Evolutionary conservation across 2,797 vertebrate genomes (phyloP), one percentile per base, ranked within the genome.

Genomic region (Danionella dracula): DNA sequence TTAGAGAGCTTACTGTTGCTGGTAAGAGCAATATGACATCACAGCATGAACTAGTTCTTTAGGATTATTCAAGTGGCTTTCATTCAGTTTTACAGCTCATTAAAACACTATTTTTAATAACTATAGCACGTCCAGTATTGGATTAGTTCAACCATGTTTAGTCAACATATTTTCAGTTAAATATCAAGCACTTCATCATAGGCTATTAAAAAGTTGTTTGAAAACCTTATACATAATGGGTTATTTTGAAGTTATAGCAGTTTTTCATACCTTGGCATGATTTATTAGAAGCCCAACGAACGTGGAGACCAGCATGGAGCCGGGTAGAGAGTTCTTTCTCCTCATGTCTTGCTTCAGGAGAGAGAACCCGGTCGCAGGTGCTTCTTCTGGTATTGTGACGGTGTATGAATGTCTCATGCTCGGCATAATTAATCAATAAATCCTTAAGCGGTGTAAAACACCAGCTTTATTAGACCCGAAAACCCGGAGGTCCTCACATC

Each of bases 241-340:
- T n/a, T n/a, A n/a, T n/a, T n/a, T n/a, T n/a, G n/a, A n/a, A n/a
- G n/a, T n/a, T n/a, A n/a, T n/a, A 31, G 1, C 2, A 8, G 29
- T 23, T 23, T 13, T 7, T 61, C 77, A 76, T 91, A 96, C 94
- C 94, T 94, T 96, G 75, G 91, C 93, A 85, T 95, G 94, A 87
- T 95, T 93, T 71, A 96, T 93, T 70, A 96, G 89, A 20, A 96
- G 90, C 78, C 93, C 92, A 44, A 95, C 90, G 81, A 96, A 94
- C 61, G 92, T 86, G 20, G 91, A 92, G 68, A 90, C 87, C 81
- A 95, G 90, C 85, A 93, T 81, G n/a, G 90, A 94, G 16, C 94
- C 92, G 11, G 80, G 90, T 82, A 95, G 82, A 5, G 75, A 83
- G 78, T 83, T 58, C 73, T 93, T 94, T 35, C 91, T 84, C 74